Base-by-base conservation (phyloP, 2,888 invertebrate species). In the Ichneumon xanthorius region DNA sequence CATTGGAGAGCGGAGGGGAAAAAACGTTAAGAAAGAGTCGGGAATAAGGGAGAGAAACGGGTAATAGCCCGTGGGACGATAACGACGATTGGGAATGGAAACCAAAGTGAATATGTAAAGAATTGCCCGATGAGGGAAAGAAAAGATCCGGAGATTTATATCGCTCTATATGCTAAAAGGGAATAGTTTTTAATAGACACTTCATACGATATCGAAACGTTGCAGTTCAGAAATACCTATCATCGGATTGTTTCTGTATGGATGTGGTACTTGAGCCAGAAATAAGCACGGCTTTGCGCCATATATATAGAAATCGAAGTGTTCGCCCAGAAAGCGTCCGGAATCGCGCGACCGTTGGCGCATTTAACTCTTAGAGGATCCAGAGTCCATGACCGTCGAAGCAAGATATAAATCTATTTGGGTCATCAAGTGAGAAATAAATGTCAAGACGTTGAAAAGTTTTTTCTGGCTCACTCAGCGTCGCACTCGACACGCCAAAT, bases 41-140 rank as follows among this genome's bases (percentile, higher is more conserved):
- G 33, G 33, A 55, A n/a, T 40, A 33, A 40, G n/a, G 11, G 37
- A 65, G 33, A 30, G 67, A 73, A 37, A 50, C 68, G 68, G 26
- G 40, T 67, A 63, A 45, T 33, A 67, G 55, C 33, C 48, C 50
- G n/a, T 37, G 61, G 30, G 58, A 73, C 63, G 33, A 67, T 58
- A 45, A 45, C 26, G 63, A 48, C 50, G 82, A 37, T 78, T 30
- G 50, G 45, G 40, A 53, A 71, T 30, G 71, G 48, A 30, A 72
- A 63, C 70, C 33, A 30, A 80, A 75, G 61, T 63, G 84, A 80
- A 80, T 80, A 65, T 72, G 67, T 63, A 76, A 67, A 71, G 48
- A 67, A 65, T 30, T 50, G 75, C n/a, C 11, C 37, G 71, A 73
- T 65, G 58, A 80, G 58, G 40, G 14, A 80, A 72, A 40, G 65